Evolutionary conservation across 2,888 invertebrate genomes (phyloP), one percentile per base, ranked within the genome.

Genomic region (Baccha elongata): DNA sequence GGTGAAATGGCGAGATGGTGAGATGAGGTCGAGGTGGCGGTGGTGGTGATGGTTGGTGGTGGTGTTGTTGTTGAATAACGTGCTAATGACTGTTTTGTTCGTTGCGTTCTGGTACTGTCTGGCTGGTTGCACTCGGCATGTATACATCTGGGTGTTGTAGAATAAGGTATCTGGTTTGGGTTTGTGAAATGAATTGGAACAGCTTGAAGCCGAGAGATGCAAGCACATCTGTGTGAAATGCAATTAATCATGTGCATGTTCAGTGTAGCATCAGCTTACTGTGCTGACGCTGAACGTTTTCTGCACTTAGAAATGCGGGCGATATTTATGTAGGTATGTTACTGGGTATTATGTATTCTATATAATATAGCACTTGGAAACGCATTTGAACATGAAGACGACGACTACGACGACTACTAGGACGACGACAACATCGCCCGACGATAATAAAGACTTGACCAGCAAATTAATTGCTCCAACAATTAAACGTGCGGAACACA

Each of bases 151-250:
- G 68, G 21, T 11, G n/a, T 19, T 53, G 40, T 6, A 48, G 26
- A 2, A 21, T 17, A 17, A 8, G 19, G 8, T 79, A 67, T 74
- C 73, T 83, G 81, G 75, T 72, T 83, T 65, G 74, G 71, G 71
- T 48, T 81, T 83, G 83, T 83, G 78, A 76, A 83, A 83, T 78
- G 83, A 78, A 83, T 78, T 83, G 83, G 83, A 83, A 76, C 83
- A 37, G 46, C 32, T 40, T 40, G 67, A 35, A 50, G 52, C 42
- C 35, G 58, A 26, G 55, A 69, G 60, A 52, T 50, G 35, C 67
- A 67, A 48, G 74, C 75, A 71, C 75, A 81, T 75, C 53, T 72
- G 81, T 81, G 81, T 76, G 81, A 67, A 81, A 81, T 81, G 72
- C 83, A 83, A 83, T 83, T 72, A 83, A 72, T 83, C 83, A 83